Conservation (phyloP, 2,797 vertebrate species). For the Diglossa cyanea region DNA sequence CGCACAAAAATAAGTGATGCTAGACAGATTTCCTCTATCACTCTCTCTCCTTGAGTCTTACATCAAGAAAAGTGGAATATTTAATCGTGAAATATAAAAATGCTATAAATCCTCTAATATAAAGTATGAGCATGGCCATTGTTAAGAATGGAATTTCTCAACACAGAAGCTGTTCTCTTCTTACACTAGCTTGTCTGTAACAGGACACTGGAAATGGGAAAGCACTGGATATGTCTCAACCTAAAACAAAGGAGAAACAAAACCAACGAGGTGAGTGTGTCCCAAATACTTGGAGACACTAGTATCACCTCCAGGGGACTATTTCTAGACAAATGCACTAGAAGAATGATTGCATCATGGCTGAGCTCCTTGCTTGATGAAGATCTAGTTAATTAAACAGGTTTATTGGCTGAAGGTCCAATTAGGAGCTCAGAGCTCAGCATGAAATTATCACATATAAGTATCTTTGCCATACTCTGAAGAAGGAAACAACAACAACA, state of each 20-base stretch:
- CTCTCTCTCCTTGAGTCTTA: not conserved
- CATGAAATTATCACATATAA: not conserved
- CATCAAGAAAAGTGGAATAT: not conserved
- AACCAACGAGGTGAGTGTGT: rapidly evolving
- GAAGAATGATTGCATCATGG: not conserved
- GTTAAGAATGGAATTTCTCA: not conserved
- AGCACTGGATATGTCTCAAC: not conserved
- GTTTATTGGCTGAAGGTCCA: not conserved
- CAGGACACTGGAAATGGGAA: not conserved
- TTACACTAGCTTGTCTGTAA: not conserved
- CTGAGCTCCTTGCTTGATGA: not conserved
- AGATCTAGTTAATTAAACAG: not conserved
- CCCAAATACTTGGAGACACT: not conserved
- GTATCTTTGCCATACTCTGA: not conserved
- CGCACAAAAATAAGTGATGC: not conserved
- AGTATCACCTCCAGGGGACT: not conserved
- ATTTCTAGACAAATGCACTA: not conserved
- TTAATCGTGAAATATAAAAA: not conserved
- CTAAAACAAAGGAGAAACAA: not conserved
- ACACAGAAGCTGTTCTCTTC: not conserved
- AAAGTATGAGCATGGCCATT: not conserved
- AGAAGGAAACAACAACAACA: not conserved
- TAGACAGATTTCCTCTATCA: not conserved
- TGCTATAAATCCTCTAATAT: not conserved
- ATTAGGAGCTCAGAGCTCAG: rapidly evolving